Percentiles rank a stretch among this genome's conserved stretches.
Conservation (phyloP, 2,113 vertebrate species). For the Hippoglossus stenolepis region DNA sequence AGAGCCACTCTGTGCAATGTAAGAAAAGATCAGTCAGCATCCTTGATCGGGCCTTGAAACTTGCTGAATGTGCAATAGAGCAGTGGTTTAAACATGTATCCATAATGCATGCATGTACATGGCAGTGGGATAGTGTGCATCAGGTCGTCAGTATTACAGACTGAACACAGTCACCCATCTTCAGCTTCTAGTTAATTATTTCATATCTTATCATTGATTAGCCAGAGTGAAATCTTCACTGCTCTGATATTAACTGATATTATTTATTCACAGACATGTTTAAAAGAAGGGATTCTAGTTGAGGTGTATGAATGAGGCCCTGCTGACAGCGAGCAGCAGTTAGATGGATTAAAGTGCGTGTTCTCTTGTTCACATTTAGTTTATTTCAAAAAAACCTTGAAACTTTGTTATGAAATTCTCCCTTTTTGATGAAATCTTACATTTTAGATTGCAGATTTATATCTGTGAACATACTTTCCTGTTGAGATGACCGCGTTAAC, state of each 20-base stretch:
- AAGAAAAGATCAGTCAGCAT: neutral
- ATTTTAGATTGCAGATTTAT: slow-evolving; percentile 13
- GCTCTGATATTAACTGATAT: slow-evolving; percentile 30
- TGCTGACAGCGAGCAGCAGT: neutral
- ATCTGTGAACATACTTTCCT: neutral
- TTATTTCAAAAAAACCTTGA: neutral
- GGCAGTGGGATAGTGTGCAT: slow-evolving; percentile 1
- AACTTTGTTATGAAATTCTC: neutral
- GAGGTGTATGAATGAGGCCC: neutral
- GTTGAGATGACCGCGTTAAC: neutral
- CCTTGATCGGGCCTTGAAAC: slow-evolving; percentile 14
- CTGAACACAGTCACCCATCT: neutral
- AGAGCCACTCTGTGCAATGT: neutral
- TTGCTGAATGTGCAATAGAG: slow-evolving; percentile 47
- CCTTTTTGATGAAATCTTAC: neutral
- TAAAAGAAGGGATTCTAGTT: slow-evolving; percentile 18
- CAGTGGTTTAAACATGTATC: slow-evolving; percentile 24
- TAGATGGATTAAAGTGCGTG: slow-evolving; percentile 2
- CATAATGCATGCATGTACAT: slow-evolving; percentile 32
- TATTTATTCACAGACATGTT: slow-evolving; percentile 16
- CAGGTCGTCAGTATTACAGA: too few species aligned
- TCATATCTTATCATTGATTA: slow-evolving; percentile 12
- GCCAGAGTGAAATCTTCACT: slow-evolving; percentile 1
- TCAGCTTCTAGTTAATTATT: slow-evolving; percentile 15
- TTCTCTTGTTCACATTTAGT: slow-evolving; percentile 20